These are phyloP conservation scores for Drosophila elegans DNA, from an alignment of 1,140 invertebrate genomes.

Conservation along the genomic window DNA sequence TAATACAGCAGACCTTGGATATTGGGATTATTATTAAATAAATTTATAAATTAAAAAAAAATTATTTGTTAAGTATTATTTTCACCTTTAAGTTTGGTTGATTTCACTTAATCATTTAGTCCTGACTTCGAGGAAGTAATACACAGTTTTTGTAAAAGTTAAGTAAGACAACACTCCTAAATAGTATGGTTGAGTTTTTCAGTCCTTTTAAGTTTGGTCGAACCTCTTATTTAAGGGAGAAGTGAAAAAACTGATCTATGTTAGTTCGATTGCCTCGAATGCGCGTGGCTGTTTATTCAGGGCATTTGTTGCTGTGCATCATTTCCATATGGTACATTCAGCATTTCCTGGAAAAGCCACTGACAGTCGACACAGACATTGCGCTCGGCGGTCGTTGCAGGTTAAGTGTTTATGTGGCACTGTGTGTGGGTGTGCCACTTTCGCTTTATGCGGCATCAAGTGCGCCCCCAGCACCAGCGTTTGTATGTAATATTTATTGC, in stretches of 20 bases:
- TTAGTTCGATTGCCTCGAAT: not conserved
- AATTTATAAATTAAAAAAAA: too few species aligned
- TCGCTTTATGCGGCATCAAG: constrained; percentile 75
- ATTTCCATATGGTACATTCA: constrained; percentile 44
- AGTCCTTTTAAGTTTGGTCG: not conserved
- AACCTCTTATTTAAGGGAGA: not conserved
- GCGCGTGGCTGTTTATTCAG: constrained; percentile 2
- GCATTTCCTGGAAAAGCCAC: constrained; percentile 58
- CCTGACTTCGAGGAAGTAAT: too few species aligned
- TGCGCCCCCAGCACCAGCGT: constrained; percentile 57
- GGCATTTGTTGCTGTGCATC: constrained; percentile 43
- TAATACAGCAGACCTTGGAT: too few species aligned
- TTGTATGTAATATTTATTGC: constrained; percentile 73
- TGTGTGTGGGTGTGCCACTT: constrained; percentile 65
- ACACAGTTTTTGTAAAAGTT: too few species aligned
- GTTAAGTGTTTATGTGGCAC: constrained; percentile 52
- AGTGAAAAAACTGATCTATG: not conserved
- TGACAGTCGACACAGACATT: constrained; percentile 45
- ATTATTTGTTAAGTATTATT: too few species aligned
- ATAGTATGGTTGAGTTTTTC: too few species aligned
- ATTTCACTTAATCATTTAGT: too few species aligned
- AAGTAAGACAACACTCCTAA: too few species aligned
- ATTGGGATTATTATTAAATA: too few species aligned
- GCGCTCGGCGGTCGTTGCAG: constrained; percentile 50
- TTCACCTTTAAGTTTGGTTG: too few species aligned